Percentiles rank a stretch among this genome's conserved stretches.
phyloP scores from a whole-genome alignment of 2,888 invertebrate species.

The Drosophila borborema region DNA sequence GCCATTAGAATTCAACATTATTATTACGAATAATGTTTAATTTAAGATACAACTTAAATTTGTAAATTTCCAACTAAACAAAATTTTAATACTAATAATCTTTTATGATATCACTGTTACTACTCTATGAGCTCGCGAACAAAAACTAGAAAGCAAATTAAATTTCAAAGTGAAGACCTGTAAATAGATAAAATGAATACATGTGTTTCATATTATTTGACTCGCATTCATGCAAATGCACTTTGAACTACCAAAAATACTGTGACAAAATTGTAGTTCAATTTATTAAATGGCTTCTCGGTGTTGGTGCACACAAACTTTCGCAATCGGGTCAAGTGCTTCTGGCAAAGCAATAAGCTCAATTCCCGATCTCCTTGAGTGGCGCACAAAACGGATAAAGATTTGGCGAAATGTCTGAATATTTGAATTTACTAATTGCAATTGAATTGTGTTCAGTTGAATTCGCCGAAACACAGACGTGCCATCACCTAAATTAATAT shows the following conservation, averaged over 20 bases:
- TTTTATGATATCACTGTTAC: background rate
- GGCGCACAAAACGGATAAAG: conserved; percentile 11
- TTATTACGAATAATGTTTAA: no score
- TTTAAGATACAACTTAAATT: no score
- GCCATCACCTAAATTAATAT: background rate
- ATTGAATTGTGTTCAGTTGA: conserved; percentile 40
- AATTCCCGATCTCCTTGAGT: conserved; percentile 25
- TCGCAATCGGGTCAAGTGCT: conserved; percentile 26
- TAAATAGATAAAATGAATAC: background rate
- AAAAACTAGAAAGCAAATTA: background rate
- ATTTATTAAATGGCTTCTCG: conserved; percentile 45
- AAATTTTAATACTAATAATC: background rate
- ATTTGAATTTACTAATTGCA: conserved; percentile 54
- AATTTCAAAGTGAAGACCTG: conserved; percentile 1
- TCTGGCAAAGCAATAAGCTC: conserved; percentile 27
- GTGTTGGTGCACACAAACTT: conserved; percentile 7
- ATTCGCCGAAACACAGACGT: background rate
- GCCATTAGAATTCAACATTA: no score
- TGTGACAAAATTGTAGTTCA: conserved; percentile 26
- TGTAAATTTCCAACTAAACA: no score
- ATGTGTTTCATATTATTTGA: background rate
- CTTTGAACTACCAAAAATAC: background rate
- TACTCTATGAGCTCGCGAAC: background rate
- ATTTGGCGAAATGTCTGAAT: conserved; percentile 34
- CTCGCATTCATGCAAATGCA: background rate